A percentile compares a stretch with the other conserved stretches of the same genome.
phyloP scores from a whole-genome alignment of 2,888 invertebrate genomes.

The Vesta saturnalis region DNA sequence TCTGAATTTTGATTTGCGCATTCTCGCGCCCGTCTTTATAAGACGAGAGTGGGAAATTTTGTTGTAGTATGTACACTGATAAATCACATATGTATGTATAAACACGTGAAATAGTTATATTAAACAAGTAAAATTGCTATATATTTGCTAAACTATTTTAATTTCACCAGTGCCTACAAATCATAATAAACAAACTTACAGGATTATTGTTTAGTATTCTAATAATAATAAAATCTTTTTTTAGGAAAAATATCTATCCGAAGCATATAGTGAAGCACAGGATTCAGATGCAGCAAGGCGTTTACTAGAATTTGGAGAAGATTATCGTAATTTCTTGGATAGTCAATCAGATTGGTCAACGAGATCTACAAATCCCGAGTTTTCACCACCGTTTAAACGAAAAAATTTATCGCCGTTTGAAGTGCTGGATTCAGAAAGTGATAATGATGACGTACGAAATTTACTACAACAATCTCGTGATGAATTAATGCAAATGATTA shows the following conservation, averaged over 20 bases:
- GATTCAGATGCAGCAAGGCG: constrained; percentile 87
- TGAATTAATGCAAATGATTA: constrained; percentile 55
- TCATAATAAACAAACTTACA: no score
- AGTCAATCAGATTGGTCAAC: constrained; percentile 91
- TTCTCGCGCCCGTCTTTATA: no score
- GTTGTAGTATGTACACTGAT: no score
- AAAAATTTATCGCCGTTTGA: constrained; percentile 47
- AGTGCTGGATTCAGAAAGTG: constrained; percentile 57
- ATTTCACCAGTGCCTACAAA: no score
- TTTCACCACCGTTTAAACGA: constrained; percentile 62
- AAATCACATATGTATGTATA: no score
- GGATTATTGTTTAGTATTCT: neutral
- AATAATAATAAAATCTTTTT: constrained; percentile 47
- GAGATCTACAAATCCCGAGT: constrained; percentile 70
- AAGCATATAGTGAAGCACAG: constrained; percentile 87
- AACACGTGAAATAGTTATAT: no score
- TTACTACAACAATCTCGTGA: constrained; percentile 57
- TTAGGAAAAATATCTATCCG: constrained; percentile 91
- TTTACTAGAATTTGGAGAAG: constrained; percentile 88
- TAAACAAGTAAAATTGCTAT: no score
- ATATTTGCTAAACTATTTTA: no score
- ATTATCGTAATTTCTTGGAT: constrained; percentile 88
- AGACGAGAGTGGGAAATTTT: no score
- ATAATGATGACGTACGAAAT: constrained; percentile 57
- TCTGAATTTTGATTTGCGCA: no score